phyloP scores from a whole-genome alignment of 1,140 invertebrate species.

The Neomicropteryx cornuta region DNA sequence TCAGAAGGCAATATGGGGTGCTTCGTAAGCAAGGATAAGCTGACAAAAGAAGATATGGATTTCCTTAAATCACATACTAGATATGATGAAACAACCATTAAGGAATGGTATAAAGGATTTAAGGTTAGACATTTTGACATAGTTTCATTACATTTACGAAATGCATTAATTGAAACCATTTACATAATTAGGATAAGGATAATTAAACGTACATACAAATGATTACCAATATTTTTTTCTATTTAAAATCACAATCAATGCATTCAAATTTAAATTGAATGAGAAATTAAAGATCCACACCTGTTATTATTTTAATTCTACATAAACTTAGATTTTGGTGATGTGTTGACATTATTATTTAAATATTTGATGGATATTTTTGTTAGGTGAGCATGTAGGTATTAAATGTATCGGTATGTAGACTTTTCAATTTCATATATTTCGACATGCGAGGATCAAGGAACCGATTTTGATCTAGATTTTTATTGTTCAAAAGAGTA shows the following conservation, averaged over 20 bases:
- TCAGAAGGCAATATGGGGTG: constrained; percentile 65
- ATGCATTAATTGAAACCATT: neutral
- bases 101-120: constrained; percentile 98
- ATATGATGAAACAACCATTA: constrained; percentile 94
- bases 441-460: too few relatives aligned
- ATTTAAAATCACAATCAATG: constrained; percentile 2
- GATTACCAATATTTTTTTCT: constrained; percentile 6
- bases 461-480: too few relatives aligned
- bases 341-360: too few relatives aligned
- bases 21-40: constrained; percentile 87
- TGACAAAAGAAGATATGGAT: constrained; percentile 95
- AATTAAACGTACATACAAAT: neutral
- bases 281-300: too few relatives aligned
- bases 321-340: too few relatives aligned
- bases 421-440: too few relatives aligned
- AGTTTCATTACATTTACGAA: constrained; percentile 1
- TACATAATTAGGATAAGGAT: neutral
- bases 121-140: constrained; percentile 70
- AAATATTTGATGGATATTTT: too few relatives aligned
- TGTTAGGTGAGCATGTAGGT: too few relatives aligned
- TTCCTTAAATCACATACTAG: constrained; percentile 90
- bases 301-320: too few relatives aligned
- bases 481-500: too few relatives aligned
- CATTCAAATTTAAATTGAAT: constrained; percentile 6
- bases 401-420: too few relatives aligned